These are phyloP conservation scores for Paratilapia polleni DNA, from an alignment of 2,113 vertebrate species.

Conservation along the genomic window DNA sequence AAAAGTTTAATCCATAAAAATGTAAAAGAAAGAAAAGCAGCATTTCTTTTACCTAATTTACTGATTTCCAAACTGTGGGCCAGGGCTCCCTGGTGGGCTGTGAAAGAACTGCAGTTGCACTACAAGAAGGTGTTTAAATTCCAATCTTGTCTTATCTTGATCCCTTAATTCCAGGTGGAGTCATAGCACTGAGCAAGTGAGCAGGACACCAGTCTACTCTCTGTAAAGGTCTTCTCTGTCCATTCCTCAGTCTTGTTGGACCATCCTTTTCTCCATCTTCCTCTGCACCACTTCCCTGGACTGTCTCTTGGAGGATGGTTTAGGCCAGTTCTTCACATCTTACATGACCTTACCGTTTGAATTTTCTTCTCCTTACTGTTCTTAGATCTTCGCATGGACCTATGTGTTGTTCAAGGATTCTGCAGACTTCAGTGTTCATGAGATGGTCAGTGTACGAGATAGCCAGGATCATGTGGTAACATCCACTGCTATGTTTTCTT, in stretches of 20 bases:
- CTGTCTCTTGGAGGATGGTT: background rate
- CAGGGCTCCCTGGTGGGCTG: background rate
- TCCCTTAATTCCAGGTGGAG: background rate
- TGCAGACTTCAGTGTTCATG: too few relatives aligned
- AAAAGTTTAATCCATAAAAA: background rate
- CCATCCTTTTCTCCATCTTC: background rate
- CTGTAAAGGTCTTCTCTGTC: background rate
- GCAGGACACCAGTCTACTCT: background rate
- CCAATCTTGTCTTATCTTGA: background rate
- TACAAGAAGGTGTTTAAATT: background rate
- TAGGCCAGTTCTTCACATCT: too few relatives aligned
- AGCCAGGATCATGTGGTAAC: too few relatives aligned
- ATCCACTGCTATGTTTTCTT: too few relatives aligned
- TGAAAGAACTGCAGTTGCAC: background rate
- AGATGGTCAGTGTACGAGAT: too few relatives aligned
- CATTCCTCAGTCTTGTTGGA: background rate
- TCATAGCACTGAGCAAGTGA: background rate
- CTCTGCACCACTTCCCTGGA: rapidly evolving
- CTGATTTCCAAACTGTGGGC: background rate
- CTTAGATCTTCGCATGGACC: too few relatives aligned
- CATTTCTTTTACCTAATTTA: background rate
- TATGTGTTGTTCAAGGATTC: too few relatives aligned
- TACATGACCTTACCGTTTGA: too few relatives aligned
- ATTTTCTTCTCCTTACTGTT: too few relatives aligned
- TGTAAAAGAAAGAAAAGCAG: background rate